Conservation (phyloP, 2,888 invertebrate species). For the Diarsia mendica region DNA sequence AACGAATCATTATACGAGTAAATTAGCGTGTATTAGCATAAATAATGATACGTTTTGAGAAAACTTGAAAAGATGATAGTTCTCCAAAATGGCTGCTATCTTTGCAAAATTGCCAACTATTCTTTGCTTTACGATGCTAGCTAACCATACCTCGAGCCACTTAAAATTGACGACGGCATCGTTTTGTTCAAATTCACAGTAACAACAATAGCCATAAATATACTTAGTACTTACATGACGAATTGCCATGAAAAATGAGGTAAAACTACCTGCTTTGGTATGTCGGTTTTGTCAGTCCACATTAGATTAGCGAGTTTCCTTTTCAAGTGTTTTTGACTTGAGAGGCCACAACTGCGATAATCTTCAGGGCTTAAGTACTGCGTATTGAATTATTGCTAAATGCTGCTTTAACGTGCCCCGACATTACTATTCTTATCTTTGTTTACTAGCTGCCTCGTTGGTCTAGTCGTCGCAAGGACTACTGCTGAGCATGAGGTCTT, state of each 20-base stretch:
- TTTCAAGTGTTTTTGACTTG: constrained; percentile 51
- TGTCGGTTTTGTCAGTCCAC: constrained; percentile 32
- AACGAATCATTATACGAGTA: neutral
- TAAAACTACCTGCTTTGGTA: constrained; percentile 22
- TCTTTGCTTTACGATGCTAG: neutral
- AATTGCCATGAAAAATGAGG: constrained; percentile 35
- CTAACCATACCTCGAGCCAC: constrained; percentile 1
- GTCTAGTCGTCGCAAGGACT: neutral
- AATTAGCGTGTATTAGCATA: neutral
- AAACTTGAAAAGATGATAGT: neutral
- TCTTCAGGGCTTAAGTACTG: constrained; percentile 51
- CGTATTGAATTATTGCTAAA: constrained; percentile 41
- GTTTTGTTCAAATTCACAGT: constrained; percentile 36
- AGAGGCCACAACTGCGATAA: constrained; percentile 64
- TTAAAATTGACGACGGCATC: constrained; percentile 20
- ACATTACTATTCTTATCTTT: constrained; percentile 42
- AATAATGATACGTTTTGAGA: neutral
- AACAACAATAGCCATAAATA: constrained; percentile 18
- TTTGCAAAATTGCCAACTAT: neutral
- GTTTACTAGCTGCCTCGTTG: neutral
- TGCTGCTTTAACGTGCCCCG: constrained; percentile 41
- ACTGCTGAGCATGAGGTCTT: neutral
- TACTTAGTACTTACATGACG: neutral
- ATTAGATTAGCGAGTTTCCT: constrained; percentile 25
- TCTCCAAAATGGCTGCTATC: neutral